These are phyloP conservation scores for Malthinus flaveolus DNA, from an alignment of 2,888 invertebrate species.

Conservation along the genomic window DNA sequence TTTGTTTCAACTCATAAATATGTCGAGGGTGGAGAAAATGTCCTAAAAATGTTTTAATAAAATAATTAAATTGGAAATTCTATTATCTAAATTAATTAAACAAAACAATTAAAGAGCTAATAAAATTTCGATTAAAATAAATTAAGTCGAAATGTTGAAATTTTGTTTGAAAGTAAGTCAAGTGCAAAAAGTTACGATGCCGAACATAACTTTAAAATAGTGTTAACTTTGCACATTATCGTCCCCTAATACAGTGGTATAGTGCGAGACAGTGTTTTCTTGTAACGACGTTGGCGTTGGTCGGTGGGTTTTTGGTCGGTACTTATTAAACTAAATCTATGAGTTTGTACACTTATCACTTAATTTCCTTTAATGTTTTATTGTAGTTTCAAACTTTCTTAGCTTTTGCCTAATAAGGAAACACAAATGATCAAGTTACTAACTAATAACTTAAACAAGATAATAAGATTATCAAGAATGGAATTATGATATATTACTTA, in stretches of 20 bases:
- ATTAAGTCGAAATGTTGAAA: constrained; percentile 7
- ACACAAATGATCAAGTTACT: not conserved
- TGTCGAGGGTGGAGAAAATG: too few species aligned
- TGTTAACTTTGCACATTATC: constrained; percentile 36
- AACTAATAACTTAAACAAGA: not conserved
- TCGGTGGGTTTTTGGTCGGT: constrained; percentile 24
- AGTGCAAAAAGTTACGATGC: constrained; percentile 29
- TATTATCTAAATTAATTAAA: too few species aligned
- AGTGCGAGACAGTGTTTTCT: constrained; percentile 13
- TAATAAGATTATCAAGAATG: not conserved
- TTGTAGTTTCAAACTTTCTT: constrained; percentile 14
- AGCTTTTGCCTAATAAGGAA: not conserved
- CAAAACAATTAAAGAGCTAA: too few species aligned
- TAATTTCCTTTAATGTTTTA: constrained; percentile 38
- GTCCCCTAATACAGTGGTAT: constrained; percentile 5
- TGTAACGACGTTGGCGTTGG: constrained; percentile 17
- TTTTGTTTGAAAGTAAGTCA: constrained; percentile 15
- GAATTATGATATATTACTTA: too few species aligned
- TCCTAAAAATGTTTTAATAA: too few species aligned
- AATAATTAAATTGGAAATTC: too few species aligned
- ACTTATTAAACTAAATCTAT: constrained; percentile 40
- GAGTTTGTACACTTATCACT: constrained; percentile 41
- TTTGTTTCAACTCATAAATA: too few species aligned
- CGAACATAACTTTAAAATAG: constrained; percentile 32
- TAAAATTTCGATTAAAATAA: too few species aligned